phyloP scores from a whole-genome alignment of 2,888 invertebrate genomes.

The Drosophila mayaguana region DNA sequence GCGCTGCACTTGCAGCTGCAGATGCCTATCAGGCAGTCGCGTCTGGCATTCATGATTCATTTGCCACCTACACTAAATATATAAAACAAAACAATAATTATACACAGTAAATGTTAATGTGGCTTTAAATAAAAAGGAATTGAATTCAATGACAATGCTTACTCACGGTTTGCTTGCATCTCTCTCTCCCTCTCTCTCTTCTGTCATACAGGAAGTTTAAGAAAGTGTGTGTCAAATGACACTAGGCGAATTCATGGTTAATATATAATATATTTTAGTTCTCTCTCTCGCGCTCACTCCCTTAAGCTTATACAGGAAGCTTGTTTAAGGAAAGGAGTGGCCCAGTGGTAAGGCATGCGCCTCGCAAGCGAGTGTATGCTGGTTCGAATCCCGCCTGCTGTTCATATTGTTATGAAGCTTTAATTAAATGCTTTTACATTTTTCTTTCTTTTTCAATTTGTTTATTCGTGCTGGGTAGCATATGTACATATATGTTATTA shows the following conservation, averaged over 20 bases:
- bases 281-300: not conserved
- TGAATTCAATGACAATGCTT: not conserved
- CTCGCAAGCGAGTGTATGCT: not conserved
- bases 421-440: not conserved
- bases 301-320: not conserved
- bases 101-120: slow-evolving; percentile 1
- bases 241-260: not conserved
- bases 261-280: not conserved
- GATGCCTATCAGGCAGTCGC: slow-evolving; percentile 52
- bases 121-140: not conserved
- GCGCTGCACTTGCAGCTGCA: slow-evolving; percentile 50
- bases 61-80: slow-evolving; percentile 34
- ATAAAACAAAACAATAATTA: not conserved
- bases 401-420: not conserved
- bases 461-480: not conserved
- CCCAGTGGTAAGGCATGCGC: not conserved
- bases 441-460: not conserved
- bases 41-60: slow-evolving; percentile 58
- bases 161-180: not conserved
- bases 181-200: not conserved
- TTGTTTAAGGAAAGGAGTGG: not conserved
- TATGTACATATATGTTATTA: slow-evolving; percentile 12
- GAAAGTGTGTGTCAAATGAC: not conserved
- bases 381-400: not conserved
- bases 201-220: not conserved